These are phyloP conservation scores for Hirtodrosophila histrioides DNA, from an alignment of 2,888 invertebrate species.

Conservation along the genomic window DNA sequence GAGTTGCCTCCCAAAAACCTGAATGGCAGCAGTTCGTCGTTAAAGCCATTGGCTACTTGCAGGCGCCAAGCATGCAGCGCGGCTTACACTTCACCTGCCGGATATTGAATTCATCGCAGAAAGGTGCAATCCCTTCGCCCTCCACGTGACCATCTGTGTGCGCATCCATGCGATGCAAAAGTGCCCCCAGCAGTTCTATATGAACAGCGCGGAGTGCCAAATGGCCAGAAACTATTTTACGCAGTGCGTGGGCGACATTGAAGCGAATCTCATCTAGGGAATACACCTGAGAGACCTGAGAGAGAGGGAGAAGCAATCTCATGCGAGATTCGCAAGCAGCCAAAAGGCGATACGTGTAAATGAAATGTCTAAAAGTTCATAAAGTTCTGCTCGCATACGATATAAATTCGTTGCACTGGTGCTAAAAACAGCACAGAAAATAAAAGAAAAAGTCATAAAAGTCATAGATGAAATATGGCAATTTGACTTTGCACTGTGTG, in stretches of 20 bases:
- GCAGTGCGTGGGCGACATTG: slow-evolving; percentile 60
- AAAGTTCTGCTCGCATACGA: slow-evolving; percentile 34
- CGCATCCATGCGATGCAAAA: slow-evolving; percentile 69
- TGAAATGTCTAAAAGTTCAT: slow-evolving; percentile 51
- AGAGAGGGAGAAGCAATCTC: background rate
- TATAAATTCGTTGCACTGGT: slow-evolving; percentile 44
- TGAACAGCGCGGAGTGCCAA: slow-evolving; percentile 47
- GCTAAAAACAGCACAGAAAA: slow-evolving; percentile 23
- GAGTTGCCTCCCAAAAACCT: slow-evolving; percentile 8
- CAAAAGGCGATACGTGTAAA: slow-evolving; percentile 49
- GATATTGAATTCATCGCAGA: slow-evolving; percentile 61
- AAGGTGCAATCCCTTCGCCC: slow-evolving; percentile 57
- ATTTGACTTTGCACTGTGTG: slow-evolving; percentile 57
- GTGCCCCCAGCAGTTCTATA: slow-evolving; percentile 53
- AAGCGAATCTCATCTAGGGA: slow-evolving; percentile 30
- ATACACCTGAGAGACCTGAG: background rate
- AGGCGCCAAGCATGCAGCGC: slow-evolving; percentile 37
- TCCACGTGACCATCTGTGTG: slow-evolving; percentile 62
- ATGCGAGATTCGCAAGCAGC: slow-evolving; percentile 14
- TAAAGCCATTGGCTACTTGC: slow-evolving; percentile 18
- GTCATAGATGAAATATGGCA: slow-evolving; percentile 77
- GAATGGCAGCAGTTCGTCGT: background rate
- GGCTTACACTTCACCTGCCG: slow-evolving; percentile 56
- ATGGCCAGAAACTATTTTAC: slow-evolving; percentile 58
- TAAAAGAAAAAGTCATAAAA: slow-evolving; percentile 66